Percentiles rank a stretch among this genome's conserved stretches.
phyloP scores from a whole-genome alignment of 2,797 vertebrate genomes.

The Poecilia picta region DNA sequence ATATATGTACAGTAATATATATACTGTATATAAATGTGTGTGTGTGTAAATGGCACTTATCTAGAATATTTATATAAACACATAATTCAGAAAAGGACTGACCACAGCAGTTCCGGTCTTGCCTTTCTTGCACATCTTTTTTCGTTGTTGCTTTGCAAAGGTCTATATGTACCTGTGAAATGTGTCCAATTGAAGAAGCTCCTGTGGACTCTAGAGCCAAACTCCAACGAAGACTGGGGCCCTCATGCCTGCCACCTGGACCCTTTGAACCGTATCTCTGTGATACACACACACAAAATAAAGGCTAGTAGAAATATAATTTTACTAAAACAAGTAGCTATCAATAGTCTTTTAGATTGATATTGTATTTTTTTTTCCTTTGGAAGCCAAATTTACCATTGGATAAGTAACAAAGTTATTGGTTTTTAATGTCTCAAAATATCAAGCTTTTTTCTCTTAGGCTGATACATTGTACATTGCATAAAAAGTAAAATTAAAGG shows the following conservation, averaged over 20 bases:
- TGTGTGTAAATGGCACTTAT: no score
- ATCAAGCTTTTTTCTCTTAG: background rate
- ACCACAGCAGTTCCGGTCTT: background rate
- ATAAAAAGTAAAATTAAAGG: background rate
- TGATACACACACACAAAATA: constrained; percentile 41
- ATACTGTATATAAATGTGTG: no score
- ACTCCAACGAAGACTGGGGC: constrained; percentile 79
- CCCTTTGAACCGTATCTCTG: constrained; percentile 75
- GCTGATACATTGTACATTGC: background rate
- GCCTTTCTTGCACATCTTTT: background rate
- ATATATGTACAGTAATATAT: no score
- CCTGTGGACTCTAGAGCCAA: constrained; percentile 83
- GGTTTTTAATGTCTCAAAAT: background rate
- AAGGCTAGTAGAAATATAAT: background rate
- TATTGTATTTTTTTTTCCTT: background rate
- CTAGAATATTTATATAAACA: background rate
- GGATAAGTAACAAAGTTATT: background rate
- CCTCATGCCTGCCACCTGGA: constrained; percentile 84
- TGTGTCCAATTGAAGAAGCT: constrained; percentile 84
- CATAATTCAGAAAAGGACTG: background rate
- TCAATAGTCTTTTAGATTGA: background rate
- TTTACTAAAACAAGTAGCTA: background rate
- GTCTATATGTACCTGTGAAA: constrained; percentile 80
- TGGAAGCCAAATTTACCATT: background rate
- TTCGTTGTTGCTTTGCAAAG: constrained; percentile 13